These are phyloP conservation scores for Pocillopora meandrina DNA, from an alignment of 92 coral and sea anemone species.

Conservation along the genomic window DNA sequence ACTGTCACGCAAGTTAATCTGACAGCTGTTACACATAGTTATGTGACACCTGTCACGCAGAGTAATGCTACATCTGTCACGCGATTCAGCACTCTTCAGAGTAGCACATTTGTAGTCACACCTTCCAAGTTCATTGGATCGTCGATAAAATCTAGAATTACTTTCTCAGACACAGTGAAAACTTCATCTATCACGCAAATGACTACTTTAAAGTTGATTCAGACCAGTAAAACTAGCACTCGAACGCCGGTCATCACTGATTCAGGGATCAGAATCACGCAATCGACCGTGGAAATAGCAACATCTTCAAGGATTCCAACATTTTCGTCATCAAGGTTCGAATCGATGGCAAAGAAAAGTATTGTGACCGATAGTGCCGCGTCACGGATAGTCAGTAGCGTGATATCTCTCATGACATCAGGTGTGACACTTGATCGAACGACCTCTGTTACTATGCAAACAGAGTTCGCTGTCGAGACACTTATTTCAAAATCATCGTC, in stretches of 20 bases:
- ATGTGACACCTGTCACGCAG: not conserved
- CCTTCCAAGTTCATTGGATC: not conserved
- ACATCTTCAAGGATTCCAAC: not conserved
- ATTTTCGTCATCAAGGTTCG: not conserved
- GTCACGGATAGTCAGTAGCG: not conserved
- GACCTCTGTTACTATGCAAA: not conserved
- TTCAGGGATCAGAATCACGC: not conserved
- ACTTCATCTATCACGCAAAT: not conserved
- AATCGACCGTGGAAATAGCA: not conserved
- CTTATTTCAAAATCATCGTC: not conserved
- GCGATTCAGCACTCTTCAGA: constrained; percentile 3
- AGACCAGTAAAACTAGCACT: not conserved
- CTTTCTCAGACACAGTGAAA: not conserved
- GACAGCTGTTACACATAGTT: not conserved
- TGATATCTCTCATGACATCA: not conserved
- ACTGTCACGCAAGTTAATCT: not conserved
- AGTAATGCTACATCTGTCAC: constrained; percentile 19
- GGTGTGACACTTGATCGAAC: constrained; percentile 13
- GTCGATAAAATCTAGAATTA: constrained; percentile 3
- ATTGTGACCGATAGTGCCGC: not conserved
- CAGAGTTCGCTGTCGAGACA: not conserved
- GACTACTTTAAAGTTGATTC: not conserved
- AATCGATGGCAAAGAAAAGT: not conserved
- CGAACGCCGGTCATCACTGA: not conserved
- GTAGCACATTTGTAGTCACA: not conserved